A percentile compares a stretch with the other conserved stretches of the same genome.
Conservation (phyloP, 2,888 invertebrate species). For the Fabriciana adippe region DNA sequence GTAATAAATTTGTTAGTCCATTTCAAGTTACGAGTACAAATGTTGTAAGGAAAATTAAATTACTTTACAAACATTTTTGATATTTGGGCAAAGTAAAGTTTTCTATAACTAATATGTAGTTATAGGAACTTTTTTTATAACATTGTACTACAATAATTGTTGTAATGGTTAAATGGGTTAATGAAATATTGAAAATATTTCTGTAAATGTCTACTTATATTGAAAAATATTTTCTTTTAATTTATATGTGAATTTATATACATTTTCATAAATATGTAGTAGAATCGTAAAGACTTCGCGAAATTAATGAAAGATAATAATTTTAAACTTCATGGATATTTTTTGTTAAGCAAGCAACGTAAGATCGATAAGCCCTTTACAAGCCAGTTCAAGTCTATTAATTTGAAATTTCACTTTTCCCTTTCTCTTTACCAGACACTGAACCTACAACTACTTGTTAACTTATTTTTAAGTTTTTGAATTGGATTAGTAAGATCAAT, state of each 20-base stretch:
- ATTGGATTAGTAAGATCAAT: not conserved
- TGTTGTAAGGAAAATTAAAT: too few relatives aligned
- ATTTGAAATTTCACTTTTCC: conserved; percentile 26
- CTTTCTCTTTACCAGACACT: conserved; percentile 24
- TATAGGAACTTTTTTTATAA: too few relatives aligned
- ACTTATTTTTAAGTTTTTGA: not conserved
- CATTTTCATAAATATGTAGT: too few relatives aligned
- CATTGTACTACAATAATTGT: too few relatives aligned
- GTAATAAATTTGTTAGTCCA: conserved; percentile 8
- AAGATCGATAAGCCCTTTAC: conserved; percentile 14
- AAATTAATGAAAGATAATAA: not conserved
- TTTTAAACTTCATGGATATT: not conserved
- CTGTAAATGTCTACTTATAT: not conserved
- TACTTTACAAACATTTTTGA: too few relatives aligned
- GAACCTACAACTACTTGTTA: conserved; percentile 6
- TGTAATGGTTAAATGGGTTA: too few relatives aligned
- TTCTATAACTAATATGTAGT: too few relatives aligned
- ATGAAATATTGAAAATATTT: conserved; percentile 29
- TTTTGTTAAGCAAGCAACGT: conserved; percentile 1
- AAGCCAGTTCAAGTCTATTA: conserved; percentile 23
- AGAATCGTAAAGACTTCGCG: not conserved
- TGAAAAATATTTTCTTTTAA: not conserved
- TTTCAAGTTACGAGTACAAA: too few relatives aligned
- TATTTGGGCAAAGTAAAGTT: too few relatives aligned
- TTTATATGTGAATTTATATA: too few relatives aligned